These are phyloP conservation scores for Machaerirhynchus nigripectus DNA, from an alignment of 2,113 vertebrate genomes.

Conservation along the genomic window DNA sequence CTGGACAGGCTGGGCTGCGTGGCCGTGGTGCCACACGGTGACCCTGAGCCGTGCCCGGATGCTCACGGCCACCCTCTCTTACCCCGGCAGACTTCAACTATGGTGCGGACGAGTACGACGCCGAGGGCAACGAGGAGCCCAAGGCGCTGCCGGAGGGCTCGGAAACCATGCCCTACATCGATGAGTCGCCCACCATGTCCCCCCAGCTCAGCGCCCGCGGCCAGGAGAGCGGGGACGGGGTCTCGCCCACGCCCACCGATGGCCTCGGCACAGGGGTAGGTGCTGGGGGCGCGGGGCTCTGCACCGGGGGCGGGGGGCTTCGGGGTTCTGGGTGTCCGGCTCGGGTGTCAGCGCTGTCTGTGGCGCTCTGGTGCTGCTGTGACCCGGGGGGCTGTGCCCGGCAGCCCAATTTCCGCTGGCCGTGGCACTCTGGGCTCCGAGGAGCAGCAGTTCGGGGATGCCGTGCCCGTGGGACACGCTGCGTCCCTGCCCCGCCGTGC, in stretches of 20 bases:
- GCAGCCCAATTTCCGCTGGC: neutral
- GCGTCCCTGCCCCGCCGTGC: neutral
- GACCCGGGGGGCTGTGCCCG: no score
- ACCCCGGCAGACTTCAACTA: conserved; percentile 92
- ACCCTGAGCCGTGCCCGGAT: neutral
- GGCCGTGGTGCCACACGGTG: neutral
- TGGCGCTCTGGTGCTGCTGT: neutral
- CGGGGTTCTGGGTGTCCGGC: accelerated
- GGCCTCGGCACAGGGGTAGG: conserved; percentile 86
- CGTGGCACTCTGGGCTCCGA: accelerated
- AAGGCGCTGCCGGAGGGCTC: conserved; percentile 90
- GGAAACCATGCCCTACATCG: conserved; percentile 96
- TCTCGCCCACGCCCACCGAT: conserved; percentile 85
- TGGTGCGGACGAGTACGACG: conserved; percentile 93
- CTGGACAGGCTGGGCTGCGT: neutral
- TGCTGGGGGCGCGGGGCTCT: neutral
- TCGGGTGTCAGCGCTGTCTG: neutral
- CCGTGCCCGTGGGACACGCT: accelerated
- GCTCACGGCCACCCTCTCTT: conserved; percentile 70
- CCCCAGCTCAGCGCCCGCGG: conserved; percentile 89
- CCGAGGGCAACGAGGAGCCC: conserved; percentile 89
- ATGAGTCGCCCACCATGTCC: conserved; percentile 97
- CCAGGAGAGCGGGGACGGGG: conserved; percentile 78
- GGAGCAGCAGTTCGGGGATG: neutral
- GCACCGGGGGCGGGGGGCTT: accelerated